phyloP scores from a whole-genome alignment of 2,888 invertebrate species.

The Adineta ricciae region DNA sequence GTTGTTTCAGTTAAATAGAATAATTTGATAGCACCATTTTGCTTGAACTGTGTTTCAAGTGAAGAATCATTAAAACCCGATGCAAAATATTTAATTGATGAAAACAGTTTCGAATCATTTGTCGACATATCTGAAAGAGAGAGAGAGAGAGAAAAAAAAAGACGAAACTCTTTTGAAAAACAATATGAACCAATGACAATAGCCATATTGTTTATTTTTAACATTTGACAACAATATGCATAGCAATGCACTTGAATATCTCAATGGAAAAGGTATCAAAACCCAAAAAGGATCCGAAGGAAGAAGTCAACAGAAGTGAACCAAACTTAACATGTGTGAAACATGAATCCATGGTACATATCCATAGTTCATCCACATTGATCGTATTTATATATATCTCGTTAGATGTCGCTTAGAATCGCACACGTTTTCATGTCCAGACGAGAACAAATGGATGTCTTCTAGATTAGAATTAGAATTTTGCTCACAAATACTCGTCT shows the following conservation, averaged over 20 bases:
- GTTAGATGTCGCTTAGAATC: too few relatives aligned
- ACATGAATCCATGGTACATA: too few relatives aligned
- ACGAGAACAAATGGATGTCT: too few relatives aligned
- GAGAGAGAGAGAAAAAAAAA: not conserved
- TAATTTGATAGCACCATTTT: conserved; percentile 75
- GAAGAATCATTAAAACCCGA: not conserved
- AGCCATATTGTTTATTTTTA: not conserved
- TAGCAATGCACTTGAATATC: not conserved
- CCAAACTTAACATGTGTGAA: too few relatives aligned
- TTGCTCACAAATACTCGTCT: too few relatives aligned
- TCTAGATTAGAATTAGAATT: too few relatives aligned
- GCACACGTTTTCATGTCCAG: too few relatives aligned
- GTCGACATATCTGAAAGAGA: not conserved
- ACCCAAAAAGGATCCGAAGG: not conserved
- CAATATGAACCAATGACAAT: not conserved
- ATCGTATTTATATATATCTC: too few relatives aligned
- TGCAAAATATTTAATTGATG: conserved; percentile 4
- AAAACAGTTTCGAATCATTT: conserved; percentile 12
- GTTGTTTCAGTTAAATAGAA: conserved; percentile 80
- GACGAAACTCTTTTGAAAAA: not conserved
- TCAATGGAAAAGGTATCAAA: not conserved
- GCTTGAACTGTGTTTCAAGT: conserved; percentile 63
- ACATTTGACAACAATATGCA: not conserved
- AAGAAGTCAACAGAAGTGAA: too few relatives aligned
- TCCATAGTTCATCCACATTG: too few relatives aligned